Evolutionary conservation across 2,113 vertebrate species (phyloP).

Genomic region (Equus quagga): DNA sequence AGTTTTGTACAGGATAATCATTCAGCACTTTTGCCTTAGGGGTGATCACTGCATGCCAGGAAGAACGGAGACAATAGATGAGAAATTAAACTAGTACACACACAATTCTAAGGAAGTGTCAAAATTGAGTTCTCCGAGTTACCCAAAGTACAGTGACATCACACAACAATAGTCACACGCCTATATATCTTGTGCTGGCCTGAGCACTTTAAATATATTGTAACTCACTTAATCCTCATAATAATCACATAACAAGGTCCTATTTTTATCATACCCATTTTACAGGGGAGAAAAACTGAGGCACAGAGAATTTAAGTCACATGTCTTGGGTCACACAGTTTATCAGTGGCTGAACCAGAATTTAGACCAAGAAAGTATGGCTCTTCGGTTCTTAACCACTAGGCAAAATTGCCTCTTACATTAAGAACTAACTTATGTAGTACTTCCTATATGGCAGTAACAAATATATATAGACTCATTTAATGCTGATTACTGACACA

Average conservation of each 20-base stretch:
- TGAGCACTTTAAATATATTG: neutral
- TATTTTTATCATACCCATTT: slow-evolving; percentile 37
- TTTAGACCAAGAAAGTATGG: neutral
- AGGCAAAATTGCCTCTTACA: neutral
- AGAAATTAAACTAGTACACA: neutral
- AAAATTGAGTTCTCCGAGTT: slow-evolving; percentile 18
- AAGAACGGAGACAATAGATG: neutral
- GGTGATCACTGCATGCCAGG: neutral
- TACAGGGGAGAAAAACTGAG: neutral
- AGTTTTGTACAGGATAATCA: neutral
- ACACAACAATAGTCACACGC: neutral
- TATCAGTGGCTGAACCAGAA: neutral
- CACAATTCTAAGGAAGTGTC: neutral
- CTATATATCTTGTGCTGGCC: neutral
- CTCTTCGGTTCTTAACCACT: slow-evolving; percentile 13
- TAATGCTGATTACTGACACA: neutral
- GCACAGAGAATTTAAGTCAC: neutral
- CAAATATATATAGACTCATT: neutral
- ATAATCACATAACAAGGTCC: neutral
- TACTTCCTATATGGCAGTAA: neutral
- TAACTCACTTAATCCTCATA: neutral
- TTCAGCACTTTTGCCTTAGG: neutral
- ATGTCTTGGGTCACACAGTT: neutral
- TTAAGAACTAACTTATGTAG: slow-evolving; percentile 15
- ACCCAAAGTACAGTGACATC: neutral